Conservation (phyloP, 2,113 vertebrate species). For the Patagioenas fasciata region DNA sequence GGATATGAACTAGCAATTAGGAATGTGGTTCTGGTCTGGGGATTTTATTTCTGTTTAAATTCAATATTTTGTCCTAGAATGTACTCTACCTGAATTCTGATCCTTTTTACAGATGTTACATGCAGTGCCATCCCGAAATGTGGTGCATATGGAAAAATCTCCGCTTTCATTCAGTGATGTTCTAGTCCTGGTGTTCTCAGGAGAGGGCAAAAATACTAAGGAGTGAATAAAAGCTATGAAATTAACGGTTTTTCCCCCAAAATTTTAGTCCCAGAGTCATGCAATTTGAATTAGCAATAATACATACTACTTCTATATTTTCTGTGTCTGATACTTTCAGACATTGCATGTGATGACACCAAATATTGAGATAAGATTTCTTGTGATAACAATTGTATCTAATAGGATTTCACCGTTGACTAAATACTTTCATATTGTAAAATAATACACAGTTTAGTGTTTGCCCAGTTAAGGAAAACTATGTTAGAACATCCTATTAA, state of each 20-base stretch:
- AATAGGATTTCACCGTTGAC: not conserved
- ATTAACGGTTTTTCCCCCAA: accelerated
- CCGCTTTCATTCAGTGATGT: not conserved
- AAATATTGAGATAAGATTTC: not conserved
- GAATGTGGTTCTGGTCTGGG: not conserved
- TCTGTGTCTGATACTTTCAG: not conserved
- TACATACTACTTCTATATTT: not conserved
- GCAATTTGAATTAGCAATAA: not conserved
- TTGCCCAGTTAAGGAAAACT: not conserved
- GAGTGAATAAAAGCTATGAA: not conserved
- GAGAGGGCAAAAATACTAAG: not conserved
- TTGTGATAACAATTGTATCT: not conserved
- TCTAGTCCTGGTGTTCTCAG: not conserved
- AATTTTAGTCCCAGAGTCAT: not conserved
- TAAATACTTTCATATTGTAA: not conserved
- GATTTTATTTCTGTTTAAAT: not conserved
- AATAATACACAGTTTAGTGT: not conserved
- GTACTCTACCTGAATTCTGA: not conserved
- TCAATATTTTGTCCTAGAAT: not conserved
- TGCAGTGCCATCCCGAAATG: not conserved
- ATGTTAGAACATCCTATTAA: not conserved
- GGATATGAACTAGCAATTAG: not conserved
- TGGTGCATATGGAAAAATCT: not conserved
- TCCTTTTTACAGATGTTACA: not conserved
- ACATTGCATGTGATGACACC: not conserved